Conservation (phyloP, 2,888 invertebrate species). For the Cyaniris semiargus region DNA sequence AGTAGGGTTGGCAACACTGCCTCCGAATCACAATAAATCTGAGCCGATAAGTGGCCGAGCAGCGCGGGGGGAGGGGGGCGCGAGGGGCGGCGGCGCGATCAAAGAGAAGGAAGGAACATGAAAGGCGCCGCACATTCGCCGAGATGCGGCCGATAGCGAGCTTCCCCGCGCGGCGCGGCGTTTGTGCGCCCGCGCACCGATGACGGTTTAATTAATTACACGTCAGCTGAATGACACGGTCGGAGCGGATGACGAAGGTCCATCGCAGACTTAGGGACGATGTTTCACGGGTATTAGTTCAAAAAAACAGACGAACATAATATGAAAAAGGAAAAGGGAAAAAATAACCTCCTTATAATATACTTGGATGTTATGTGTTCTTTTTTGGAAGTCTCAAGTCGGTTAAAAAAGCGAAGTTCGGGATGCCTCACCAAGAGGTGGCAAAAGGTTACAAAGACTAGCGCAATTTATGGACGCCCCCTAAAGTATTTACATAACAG, state of each 20-base stretch:
- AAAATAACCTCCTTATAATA: background rate
- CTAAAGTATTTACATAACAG: too few relatives aligned
- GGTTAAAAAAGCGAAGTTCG: background rate
- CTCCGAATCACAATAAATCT: constrained; percentile 79
- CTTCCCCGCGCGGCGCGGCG: constrained; percentile 62
- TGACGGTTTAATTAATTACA: constrained; percentile 73
- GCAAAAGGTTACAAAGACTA: too few relatives aligned
- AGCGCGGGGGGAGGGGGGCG: constrained; percentile 53
- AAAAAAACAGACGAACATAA: background rate
- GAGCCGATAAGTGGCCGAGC: constrained; percentile 78
- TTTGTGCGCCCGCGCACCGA: constrained; percentile 49
- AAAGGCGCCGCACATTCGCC: constrained; percentile 69
- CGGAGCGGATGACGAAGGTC: constrained; percentile 56
- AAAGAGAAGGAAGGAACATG: constrained; percentile 73
- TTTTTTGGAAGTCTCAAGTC: background rate
- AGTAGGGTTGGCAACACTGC: constrained; percentile 48
- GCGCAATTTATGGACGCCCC: background rate
- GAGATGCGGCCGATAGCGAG: constrained; percentile 62
- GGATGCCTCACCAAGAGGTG: background rate
- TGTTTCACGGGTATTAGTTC: background rate
- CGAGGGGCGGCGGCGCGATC: constrained; percentile 70
- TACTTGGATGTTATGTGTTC: background rate
- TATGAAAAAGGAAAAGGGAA: too few relatives aligned
- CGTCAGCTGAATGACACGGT: constrained; percentile 59
- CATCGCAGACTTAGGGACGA: background rate